Evolutionary conservation across 2,888 invertebrate species (phyloP).

Genomic region (Dorcus parallelipipedus): DNA sequence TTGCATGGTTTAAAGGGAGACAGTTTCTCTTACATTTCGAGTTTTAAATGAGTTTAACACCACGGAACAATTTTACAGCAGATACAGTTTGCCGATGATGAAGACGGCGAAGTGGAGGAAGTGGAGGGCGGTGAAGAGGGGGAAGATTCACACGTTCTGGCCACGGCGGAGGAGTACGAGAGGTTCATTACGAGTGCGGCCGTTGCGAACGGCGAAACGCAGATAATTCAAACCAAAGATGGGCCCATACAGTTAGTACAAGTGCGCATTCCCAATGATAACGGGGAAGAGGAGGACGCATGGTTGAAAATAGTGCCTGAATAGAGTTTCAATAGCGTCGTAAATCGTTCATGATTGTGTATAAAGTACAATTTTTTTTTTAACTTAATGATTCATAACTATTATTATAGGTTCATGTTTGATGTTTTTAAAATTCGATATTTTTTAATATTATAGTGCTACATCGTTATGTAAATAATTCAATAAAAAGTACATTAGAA

Average conservation of each 20-base stretch:
- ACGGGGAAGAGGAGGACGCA: constrained; percentile 48
- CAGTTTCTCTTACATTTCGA: not conserved
- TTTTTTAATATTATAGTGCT: too few species aligned
- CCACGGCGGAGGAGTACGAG: constrained; percentile 33
- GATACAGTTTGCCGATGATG: constrained; percentile 40
- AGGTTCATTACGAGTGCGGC: constrained; percentile 34
- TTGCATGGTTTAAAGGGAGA: not conserved
- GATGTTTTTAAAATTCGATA: too few species aligned
- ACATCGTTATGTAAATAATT: too few species aligned
- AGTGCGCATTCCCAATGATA: constrained; percentile 45
- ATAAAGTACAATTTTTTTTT: too few species aligned
- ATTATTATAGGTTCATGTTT: too few species aligned
- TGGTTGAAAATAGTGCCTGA: constrained; percentile 48
- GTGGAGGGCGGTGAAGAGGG: constrained; percentile 35
- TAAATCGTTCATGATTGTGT: too few species aligned
- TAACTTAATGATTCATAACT: too few species aligned
- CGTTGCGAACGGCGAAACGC: constrained; percentile 42
- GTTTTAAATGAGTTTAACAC: not conserved
- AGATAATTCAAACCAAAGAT: constrained; percentile 47
- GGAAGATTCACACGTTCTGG: constrained; percentile 33
- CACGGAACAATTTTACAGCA: constrained; percentile 28
- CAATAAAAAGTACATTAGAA: too few species aligned
- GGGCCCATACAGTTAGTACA: constrained; percentile 46
- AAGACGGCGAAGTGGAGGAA: constrained; percentile 32
- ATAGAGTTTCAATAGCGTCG: constrained; percentile 15